Base-by-base conservation (phyloP, 2,888 invertebrate genomes). In the Polylopha cassiicola region DNA sequence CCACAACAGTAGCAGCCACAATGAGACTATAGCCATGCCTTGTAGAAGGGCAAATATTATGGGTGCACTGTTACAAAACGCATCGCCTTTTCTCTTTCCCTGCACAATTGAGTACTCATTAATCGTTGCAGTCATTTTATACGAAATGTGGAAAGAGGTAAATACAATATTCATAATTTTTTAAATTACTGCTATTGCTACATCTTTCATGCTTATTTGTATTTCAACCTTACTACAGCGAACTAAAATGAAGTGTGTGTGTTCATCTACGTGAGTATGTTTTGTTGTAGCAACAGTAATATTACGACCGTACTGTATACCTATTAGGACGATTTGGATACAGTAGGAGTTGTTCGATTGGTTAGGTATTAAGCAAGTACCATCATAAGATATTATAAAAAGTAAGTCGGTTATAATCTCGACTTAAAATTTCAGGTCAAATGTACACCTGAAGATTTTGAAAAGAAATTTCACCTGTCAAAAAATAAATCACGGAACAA, bases 141-240 rank as follows among this genome's bases (percentile, higher is more conserved):
- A 92, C 65, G 93, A 95, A 72, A 95, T 96, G 91, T 97, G 96
- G 95, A 94, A 94, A 77, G 93, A 94, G 71, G 91, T 93, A 64
- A 28, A 9, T 22, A 23, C 3, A 7, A 82, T 84, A 51, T 6
- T 62, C 61, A 48, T 53, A 29, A 18, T 21, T 34, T 24, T 31
- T 15, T 5, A 15, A 18, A 10, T 11, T 28, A 21, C 20, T 23
- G n/a, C n/a, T 6, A 10, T 8, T 21, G 13, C 2, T 29, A 31
- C 18, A 32, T 32, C 7, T 3, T 7, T 31, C 7, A 6, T 21
- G 17, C n/a, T n/a, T n/a, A n/a, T n/a, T n/a, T n/a, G n/a, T n/a
- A n/a, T n/a, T n/a, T n/a, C n/a, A n/a, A n/a, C n/a, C n/a, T n/a
- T n/a, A n/a, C n/a, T n/a, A n/a, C n/a, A n/a, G n/a, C n/a, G n/a